Evolutionary conservation across 2,888 invertebrate genomes (phyloP), one percentile per base, ranked within the genome.

Genomic region (Conomelus anceps): DNA sequence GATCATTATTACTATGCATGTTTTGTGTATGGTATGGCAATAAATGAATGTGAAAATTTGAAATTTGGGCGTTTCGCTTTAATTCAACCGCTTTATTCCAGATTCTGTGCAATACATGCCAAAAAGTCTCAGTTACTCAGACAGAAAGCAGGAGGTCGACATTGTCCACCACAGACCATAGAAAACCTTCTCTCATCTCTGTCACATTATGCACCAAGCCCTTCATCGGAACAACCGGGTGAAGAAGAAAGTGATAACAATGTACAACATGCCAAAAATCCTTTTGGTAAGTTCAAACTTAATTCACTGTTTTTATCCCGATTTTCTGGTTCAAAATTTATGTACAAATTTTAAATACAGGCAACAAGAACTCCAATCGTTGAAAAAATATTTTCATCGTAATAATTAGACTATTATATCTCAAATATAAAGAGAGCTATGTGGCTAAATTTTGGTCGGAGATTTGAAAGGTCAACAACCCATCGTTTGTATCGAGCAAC

Each of bases 41-140:
- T 17, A 86, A 86, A 86, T 22, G 22, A 26, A n/a, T 23, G 6
- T 88, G 22, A 88, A n/a, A 22, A 3, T 17, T 34, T 34, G 3
- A 84, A 9, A 9, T 17, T 22, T n/a, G 22, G 4, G 7, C 6
- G 3, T n/a, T 22, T 22, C 13, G 9, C 22, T 87, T 88, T 3
- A 22, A 41, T 11, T 88, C 41, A 11, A 17, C 17, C 22, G n/a
- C 29, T 85, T 89, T 91, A 89, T 91, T 92, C 92, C 87, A 96
- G 96, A 22, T 95, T 95, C 91, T 97, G 97, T 92, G 93, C 95
- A 86, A 96, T 96, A 91, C 97, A 97, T 93, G 95, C 88, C 20
- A 91, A 96, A 85, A 95, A 95, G 92, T 94, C 95, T 0, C 95
- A 96, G 91, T 92, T 96, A 86, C 94, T 94, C 11, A 94, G 96